phyloP scores from a whole-genome alignment of 2,888 invertebrate genomes.

The Drosophila austrosaltans region DNA sequence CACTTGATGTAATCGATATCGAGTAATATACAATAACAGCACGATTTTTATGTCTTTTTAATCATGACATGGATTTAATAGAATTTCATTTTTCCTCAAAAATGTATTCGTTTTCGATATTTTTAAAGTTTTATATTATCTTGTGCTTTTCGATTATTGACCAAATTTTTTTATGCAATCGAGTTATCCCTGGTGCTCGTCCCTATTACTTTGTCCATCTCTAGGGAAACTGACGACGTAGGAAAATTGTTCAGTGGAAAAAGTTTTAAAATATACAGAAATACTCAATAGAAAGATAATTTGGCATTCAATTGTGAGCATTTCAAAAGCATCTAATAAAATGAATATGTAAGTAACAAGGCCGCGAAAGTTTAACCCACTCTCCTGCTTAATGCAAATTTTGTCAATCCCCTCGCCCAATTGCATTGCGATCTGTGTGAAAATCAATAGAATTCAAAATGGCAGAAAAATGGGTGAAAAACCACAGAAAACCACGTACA shows the following conservation, averaged over 20 bases:
- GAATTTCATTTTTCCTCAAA: too few relatives aligned
- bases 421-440: constrained; percentile 40
- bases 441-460: constrained; percentile 76
- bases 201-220: constrained; percentile 11
- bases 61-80: too few relatives aligned
- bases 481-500: not conserved
- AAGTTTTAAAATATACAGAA: constrained; percentile 56
- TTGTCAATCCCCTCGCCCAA: not conserved
- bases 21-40: too few relatives aligned
- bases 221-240: constrained; percentile 51
- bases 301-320: constrained; percentile 56
- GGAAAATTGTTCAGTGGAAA: constrained; percentile 74
- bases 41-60: too few relatives aligned
- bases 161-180: not conserved
- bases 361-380: not conserved
- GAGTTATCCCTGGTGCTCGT: not conserved
- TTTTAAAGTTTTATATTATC: too few relatives aligned
- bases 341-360: constrained; percentile 64
- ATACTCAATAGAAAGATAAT: constrained; percentile 34
- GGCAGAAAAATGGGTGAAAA: constrained; percentile 58
- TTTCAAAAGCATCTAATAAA: constrained; percentile 40
- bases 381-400: not conserved
- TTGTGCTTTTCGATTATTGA: too few relatives aligned
- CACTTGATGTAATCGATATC: too few relatives aligned
- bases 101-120: too few relatives aligned